Evolutionary conservation across 2,113 vertebrate genomes (phyloP), one percentile per base, ranked within the genome.

Genomic region (Sylvilagus bachmani): DNA sequence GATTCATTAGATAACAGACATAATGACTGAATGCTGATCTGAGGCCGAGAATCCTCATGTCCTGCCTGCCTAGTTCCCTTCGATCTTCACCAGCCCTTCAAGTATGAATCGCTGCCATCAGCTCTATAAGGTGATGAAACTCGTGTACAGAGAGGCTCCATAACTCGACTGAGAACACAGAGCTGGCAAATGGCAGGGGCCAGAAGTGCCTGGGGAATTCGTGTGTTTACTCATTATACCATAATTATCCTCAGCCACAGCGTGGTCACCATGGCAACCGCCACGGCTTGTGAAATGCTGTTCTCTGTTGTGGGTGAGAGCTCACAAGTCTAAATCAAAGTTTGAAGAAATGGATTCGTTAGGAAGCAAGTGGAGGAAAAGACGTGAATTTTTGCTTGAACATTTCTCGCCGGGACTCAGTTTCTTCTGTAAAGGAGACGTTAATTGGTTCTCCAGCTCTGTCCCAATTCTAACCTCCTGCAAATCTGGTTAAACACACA

Each of bases 401-500:
- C 22, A 2, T 93, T 91, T 90, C 90, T 86, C 36, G 67, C 2
- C 36, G 84, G 85, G 27, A 14, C n/a, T 91, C 27, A 49, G 17
- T 90, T 82, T 95, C 36, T 62, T 91, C 38, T 89, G 11, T 61
- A 84, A 85, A 95, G 70, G 44, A 82, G 33, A 74, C 83, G 78
- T 69, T 22, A 78, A 73, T 51, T 27, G 24, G 51, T 49, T 22
- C 83, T 33, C 53, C 36, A 85, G 27, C 22, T 73, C 36, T 16
- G 49, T 64, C 51, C 27, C 69, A 16, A 10, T n/a, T 67, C 70
- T 51, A 74, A 87, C 19, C 80, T 66, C 21, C 38, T 71, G 1
- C n/a, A 74, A 69, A 69, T 36, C 71, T 67, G 29, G 22, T 80
- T 80, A 82, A 61, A 67, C 8, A 29, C 16, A 58, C 7, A 51